Conservation (phyloP, 1,140 invertebrate species). For the Ridgeia piscesae region DNA sequence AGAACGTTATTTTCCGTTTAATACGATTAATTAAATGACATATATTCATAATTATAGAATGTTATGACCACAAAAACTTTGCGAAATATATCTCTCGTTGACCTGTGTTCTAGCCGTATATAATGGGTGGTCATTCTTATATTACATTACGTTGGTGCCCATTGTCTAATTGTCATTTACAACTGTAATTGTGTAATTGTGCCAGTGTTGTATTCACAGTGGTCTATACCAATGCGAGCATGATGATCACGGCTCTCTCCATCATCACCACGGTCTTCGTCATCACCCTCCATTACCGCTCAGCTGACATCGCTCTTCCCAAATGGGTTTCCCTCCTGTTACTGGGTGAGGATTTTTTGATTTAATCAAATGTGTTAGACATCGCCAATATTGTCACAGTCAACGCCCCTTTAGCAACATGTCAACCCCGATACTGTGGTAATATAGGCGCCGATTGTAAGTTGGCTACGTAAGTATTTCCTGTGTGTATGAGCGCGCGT, state of each 20-base stretch:
- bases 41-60: not conserved
- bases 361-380: not conserved
- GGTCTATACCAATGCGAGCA: not conserved
- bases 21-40: not conserved
- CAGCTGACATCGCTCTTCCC: not conserved
- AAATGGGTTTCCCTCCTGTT: not conserved
- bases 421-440: not conserved
- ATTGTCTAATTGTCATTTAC: not conserved
- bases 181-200: not conserved
- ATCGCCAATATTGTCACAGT: not conserved
- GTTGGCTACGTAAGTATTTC: too few relatives aligned
- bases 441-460: too few relatives aligned
- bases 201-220: not conserved
- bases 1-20: too few relatives aligned
- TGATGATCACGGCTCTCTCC: not conserved
- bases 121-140: too few relatives aligned
- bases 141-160: too few relatives aligned
- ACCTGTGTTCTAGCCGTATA: too few relatives aligned
- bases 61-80: not conserved
- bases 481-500: too few relatives aligned
- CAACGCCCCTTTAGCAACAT: not conserved
- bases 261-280: not conserved
- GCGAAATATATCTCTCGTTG: not conserved
- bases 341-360: not conserved
- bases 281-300: not conserved